Evolutionary conservation across 2,888 invertebrate species (phyloP).

Genomic region (Therioaphis trifolii): DNA sequence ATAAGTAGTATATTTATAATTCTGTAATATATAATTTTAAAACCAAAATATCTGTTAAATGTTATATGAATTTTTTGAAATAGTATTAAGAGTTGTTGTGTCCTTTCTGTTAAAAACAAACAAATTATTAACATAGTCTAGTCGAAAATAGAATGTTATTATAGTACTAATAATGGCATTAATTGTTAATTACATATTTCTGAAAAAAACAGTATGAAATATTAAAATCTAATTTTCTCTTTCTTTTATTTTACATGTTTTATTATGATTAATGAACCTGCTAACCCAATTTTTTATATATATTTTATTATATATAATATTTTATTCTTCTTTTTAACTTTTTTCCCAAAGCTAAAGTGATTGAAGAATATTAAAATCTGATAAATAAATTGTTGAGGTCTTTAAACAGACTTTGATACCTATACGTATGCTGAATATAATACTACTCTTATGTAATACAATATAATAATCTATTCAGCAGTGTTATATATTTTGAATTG

Average conservation of each 20-base stretch:
- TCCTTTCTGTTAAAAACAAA: constrained; percentile 56
- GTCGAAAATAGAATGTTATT: constrained; percentile 55
- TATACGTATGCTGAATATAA: not conserved
- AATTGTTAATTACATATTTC: constrained; percentile 51
- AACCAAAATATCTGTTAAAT: constrained; percentile 51
- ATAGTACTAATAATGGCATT: constrained; percentile 51
- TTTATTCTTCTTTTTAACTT: too few relatives aligned
- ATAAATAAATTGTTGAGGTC: not conserved
- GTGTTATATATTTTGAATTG: not conserved
- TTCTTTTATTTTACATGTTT: constrained; percentile 1
- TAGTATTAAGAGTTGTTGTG: constrained; percentile 57
- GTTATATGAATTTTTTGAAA: constrained; percentile 50
- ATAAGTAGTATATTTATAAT: constrained; percentile 51
- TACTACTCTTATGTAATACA: not conserved
- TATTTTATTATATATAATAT: not conserved
- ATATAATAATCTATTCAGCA: not conserved
- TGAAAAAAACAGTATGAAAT: constrained; percentile 38
- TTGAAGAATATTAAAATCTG: too few relatives aligned
- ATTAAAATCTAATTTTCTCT: constrained; percentile 55
- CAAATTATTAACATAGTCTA: constrained; percentile 62
- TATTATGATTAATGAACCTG: not conserved
- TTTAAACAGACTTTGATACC: not conserved
- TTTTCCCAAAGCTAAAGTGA: too few relatives aligned
- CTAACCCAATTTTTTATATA: not conserved
- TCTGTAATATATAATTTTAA: constrained; percentile 44